Evolutionary conservation across 2,888 invertebrate genomes (phyloP).

Genomic region (Euphydryas editha): DNA sequence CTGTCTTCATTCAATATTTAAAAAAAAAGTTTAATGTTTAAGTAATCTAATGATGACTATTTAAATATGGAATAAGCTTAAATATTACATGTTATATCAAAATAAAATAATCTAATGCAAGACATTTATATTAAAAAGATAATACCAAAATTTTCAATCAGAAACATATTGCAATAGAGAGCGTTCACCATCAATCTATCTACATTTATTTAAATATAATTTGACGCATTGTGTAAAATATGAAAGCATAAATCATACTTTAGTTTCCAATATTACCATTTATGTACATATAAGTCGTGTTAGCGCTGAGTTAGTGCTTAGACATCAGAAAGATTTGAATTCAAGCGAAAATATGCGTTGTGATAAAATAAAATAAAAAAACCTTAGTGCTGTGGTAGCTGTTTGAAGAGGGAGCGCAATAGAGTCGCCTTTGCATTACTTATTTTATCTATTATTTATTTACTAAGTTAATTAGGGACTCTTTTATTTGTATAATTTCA

Average conservation of each 20-base stretch:
- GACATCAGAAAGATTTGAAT: constrained; percentile 47
- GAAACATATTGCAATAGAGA: neutral
- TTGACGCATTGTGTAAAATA: constrained; percentile 13
- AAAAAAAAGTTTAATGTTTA: too few species aligned
- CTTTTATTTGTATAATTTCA: too few species aligned
- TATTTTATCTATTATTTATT: too few species aligned
- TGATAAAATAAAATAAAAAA: constrained; percentile 47
- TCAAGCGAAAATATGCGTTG: constrained; percentile 44
- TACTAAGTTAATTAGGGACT: too few species aligned
- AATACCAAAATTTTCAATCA: neutral
- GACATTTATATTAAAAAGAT: neutral
- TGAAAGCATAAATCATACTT: constrained; percentile 26
- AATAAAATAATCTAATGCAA: too few species aligned
- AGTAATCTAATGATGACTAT: too few species aligned
- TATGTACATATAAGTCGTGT: constrained; percentile 33
- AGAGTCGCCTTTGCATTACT: constrained; percentile 23
- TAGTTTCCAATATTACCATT: constrained; percentile 27
- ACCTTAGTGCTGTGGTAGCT: constrained; percentile 35
- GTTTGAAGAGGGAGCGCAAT: constrained; percentile 11
- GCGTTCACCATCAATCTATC: neutral
- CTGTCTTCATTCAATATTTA: too few species aligned
- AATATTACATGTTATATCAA: too few species aligned
- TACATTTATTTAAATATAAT: neutral
- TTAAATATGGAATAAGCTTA: too few species aligned
- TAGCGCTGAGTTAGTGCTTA: constrained; percentile 39